Conservation (phyloP, 2,113 vertebrate species). For the Nipponia nippon region DNA sequence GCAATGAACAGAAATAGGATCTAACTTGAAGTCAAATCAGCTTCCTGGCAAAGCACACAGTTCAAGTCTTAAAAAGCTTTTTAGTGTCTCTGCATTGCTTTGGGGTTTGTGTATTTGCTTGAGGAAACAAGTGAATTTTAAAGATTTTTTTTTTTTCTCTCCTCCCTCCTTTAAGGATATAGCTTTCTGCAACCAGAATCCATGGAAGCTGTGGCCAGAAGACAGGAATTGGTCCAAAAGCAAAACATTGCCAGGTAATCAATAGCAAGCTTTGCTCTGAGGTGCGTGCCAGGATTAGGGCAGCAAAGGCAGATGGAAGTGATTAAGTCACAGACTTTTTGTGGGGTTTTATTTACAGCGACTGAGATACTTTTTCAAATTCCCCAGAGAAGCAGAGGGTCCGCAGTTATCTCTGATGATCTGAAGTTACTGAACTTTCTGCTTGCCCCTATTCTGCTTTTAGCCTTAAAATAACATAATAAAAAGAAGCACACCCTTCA, state of each 20-base stretch:
- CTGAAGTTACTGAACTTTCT: neutral
- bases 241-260: conserved; percentile 91
- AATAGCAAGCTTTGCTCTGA: neutral
- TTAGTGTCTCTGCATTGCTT: neutral
- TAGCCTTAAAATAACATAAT: neutral
- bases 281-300: neutral
- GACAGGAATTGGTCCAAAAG: conserved; percentile 92
- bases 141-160: neutral
- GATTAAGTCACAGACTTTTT: neutral
- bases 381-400: neutral
- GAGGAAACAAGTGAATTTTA: neutral
- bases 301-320: neutral
- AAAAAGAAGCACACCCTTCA: neutral
- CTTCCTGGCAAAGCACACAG: neutral
- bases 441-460: neutral
- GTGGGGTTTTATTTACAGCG: neutral
- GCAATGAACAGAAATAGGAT: neutral
- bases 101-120: neutral
- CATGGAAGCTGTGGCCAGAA: conserved; percentile 87
- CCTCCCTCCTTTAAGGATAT: conserved; percentile 73
- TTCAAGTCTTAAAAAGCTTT: neutral
- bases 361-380: neutral
- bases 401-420: neutral
- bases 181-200: conserved; percentile 86
- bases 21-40: neutral